These are phyloP conservation scores for Baryphthengus martii DNA, from an alignment of 2,113 vertebrate species.

Conservation along the genomic window DNA sequence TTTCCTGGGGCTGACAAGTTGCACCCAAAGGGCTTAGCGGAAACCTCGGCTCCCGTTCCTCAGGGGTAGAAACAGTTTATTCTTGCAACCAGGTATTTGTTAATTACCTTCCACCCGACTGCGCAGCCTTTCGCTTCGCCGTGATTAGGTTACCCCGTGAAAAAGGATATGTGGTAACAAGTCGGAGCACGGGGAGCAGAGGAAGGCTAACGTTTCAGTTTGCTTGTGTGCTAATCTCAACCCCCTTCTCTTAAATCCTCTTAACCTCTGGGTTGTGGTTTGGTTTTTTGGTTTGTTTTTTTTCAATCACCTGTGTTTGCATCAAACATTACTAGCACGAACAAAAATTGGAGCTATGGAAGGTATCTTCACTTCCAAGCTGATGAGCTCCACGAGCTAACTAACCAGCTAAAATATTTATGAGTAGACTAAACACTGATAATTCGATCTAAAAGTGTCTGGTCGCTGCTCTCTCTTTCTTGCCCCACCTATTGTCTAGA, in stretches of 20 bases:
- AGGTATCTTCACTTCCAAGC: background rate
- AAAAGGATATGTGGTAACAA: conserved; percentile 25
- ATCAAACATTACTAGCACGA: background rate
- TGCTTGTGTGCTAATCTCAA: background rate
- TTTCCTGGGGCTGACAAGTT: background rate
- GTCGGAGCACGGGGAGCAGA: background rate
- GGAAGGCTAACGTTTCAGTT: conserved; percentile 36
- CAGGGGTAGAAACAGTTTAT: background rate
- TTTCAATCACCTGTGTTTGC: background rate
- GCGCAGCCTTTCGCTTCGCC: background rate
- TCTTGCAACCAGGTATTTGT: background rate
- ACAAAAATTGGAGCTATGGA: background rate
- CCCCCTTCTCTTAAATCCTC: conserved; percentile 41
- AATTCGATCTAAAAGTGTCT: background rate
- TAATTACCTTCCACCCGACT: background rate
- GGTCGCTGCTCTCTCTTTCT: background rate
- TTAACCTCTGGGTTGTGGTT: background rate
- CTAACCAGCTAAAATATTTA: background rate
- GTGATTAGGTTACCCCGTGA: background rate
- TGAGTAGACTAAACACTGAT: background rate
- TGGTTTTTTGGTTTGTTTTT: background rate
- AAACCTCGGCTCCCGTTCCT: background rate
- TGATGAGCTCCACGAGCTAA: background rate
- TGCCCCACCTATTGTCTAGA: background rate
- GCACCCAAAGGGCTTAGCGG: background rate